Conservation (phyloP, 92 coral and sea anemone genomes). For the Porites evermanni region DNA sequence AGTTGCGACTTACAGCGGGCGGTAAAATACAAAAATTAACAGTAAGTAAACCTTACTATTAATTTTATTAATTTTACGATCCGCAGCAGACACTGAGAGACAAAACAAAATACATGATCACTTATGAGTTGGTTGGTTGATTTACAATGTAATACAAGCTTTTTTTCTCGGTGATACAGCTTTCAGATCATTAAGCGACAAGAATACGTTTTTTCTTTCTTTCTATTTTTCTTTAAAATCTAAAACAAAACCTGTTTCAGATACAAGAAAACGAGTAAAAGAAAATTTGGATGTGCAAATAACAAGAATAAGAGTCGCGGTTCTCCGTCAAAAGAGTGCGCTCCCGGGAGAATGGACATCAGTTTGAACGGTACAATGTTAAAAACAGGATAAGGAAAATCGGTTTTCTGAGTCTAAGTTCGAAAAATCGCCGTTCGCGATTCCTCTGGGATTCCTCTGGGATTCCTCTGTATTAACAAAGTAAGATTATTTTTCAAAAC, state of each 20-base stretch:
- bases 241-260: background rate
- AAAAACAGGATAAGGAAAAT: too few species aligned
- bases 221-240: background rate
- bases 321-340: too few species aligned
- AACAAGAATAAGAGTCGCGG: too few species aligned
- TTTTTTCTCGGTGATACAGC: background rate
- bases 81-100: background rate
- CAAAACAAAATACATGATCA: background rate
- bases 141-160: background rate
- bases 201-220: background rate
- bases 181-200: background rate
- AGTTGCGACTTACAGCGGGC: background rate
- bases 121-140: background rate
- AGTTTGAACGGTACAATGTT: too few species aligned
- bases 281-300: slow-evolving; percentile 17
- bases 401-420: too few species aligned
- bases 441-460: too few species aligned
- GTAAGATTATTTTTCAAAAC: slow-evolving; percentile 34
- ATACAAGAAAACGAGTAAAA: background rate
- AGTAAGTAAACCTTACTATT: background rate
- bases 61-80: slow-evolving; percentile 4
- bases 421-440: too few species aligned
- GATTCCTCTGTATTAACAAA: slow-evolving; percentile 25
- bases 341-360: too few species aligned
- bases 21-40: background rate